A percentile compares a stretch with the other conserved stretches of the same genome.
Evolutionary conservation across 92 coral and sea anemone genomes (phyloP).

Genomic region (Parazoanthus darwini): DNA sequence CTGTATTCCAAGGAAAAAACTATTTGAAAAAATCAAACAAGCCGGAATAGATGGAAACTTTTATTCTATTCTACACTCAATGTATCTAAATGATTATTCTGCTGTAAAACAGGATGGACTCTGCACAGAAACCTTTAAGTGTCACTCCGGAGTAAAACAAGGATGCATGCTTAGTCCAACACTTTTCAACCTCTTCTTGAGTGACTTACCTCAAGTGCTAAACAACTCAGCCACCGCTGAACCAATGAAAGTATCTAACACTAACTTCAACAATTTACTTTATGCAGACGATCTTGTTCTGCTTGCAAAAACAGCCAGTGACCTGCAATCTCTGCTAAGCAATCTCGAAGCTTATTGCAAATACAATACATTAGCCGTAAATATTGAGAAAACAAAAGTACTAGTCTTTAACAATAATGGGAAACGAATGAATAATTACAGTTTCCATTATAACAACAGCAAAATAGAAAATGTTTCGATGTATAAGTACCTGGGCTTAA

Average conservation of each 20-base stretch:
- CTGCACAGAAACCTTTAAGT: constrained; percentile 24
- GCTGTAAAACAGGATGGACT: constrained; percentile 30
- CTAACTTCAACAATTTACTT: too few relatives aligned
- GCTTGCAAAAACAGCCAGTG: too few relatives aligned
- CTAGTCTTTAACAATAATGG: constrained; percentile 39
- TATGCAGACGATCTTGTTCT: too few relatives aligned
- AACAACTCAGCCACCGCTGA: not conserved
- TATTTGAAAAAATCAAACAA: constrained; percentile 45
- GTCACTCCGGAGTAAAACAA: constrained; percentile 48
- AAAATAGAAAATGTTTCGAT: constrained; percentile 35
- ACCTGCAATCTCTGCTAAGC: too few relatives aligned
- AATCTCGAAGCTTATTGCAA: too few relatives aligned
- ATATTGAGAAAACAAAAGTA: constrained; percentile 33
- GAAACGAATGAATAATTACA: constrained; percentile 34
- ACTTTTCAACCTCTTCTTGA: constrained; percentile 41
- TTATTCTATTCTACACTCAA: constrained; percentile 42
- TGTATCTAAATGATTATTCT: constrained; percentile 35
- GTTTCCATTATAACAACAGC: constrained; percentile 16
- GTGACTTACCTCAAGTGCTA: not conserved
- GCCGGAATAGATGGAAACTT: constrained; percentile 50
- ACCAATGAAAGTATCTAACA: too few relatives aligned
- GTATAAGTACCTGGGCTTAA: constrained; percentile 47
- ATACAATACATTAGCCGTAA: not conserved
- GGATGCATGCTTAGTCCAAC: constrained; percentile 47
- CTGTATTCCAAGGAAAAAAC: constrained; percentile 49